Conservation (phyloP, 2,113 vertebrate genomes). For the Nerophis lumbriciformis region DNA sequence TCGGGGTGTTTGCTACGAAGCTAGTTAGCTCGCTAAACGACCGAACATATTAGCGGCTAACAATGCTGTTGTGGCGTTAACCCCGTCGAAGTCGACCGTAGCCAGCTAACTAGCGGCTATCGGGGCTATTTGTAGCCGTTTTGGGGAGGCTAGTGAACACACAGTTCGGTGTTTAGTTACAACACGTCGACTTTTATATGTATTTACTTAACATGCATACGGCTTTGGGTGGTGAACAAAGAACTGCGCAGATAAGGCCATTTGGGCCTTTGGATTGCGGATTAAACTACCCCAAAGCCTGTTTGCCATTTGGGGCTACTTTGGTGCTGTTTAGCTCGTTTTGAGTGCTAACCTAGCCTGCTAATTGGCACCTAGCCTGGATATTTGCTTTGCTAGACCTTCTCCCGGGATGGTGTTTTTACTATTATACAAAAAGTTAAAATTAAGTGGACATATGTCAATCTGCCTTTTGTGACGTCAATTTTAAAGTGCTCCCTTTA, state of each 20-base stretch:
- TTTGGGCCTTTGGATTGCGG: neutral
- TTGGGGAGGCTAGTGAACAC: conserved; percentile 46
- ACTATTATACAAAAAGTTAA: no score
- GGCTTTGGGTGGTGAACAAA: neutral
- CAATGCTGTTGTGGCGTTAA: conserved; percentile 59
- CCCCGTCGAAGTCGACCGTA: conserved; percentile 46
- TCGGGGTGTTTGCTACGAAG: conserved; percentile 43
- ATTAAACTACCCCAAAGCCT: conserved; percentile 15
- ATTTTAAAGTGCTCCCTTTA: no score
- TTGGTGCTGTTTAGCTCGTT: conserved; percentile 31
- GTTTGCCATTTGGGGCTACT: conserved; percentile 19
- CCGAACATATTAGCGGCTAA: conserved; percentile 66
- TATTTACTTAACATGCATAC: neutral
- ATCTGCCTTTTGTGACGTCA: no score
- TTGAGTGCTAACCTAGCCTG: conserved; percentile 35
- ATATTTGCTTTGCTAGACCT: neutral
- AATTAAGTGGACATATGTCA: no score
- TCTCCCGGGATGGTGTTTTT: neutral
- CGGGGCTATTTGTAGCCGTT: conserved; percentile 63
- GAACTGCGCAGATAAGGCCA: neutral
- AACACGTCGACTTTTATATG: neutral
- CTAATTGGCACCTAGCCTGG: conserved; percentile 27
- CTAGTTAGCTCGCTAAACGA: conserved; percentile 74
- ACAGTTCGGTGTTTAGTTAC: conserved; percentile 8
- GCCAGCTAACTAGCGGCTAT: conserved; percentile 71